Evolutionary conservation across 1,140 invertebrate species (phyloP).

Genomic region (Gryllus bimaculatus): DNA sequence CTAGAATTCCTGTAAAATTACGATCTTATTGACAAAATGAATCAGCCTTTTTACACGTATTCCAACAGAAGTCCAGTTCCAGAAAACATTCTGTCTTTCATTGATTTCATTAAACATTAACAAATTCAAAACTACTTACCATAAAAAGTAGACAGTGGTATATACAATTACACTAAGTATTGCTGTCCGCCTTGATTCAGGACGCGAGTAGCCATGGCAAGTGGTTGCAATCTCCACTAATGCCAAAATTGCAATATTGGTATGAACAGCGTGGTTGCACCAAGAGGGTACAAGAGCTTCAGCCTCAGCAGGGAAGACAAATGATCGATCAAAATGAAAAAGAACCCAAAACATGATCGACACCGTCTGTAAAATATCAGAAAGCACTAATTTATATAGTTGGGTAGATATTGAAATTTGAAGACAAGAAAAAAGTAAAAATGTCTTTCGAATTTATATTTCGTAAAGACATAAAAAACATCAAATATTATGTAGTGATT

Average conservation of each 20-base stretch:
- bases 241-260: constrained; percentile 37
- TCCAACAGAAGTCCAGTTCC: too few species aligned
- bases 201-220: neutral
- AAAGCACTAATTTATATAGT: neutral
- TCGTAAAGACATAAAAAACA: too few species aligned
- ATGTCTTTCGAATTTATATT: too few species aligned
- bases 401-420: too few species aligned
- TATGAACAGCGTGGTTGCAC: constrained; percentile 60
- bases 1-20: too few species aligned
- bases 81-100: too few species aligned
- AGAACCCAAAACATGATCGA: constrained; percentile 54
- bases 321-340: constrained; percentile 53
- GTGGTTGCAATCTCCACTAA: constrained; percentile 32
- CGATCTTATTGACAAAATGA: too few species aligned
- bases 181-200: neutral
- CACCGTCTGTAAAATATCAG: constrained; percentile 43
- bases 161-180: neutral
- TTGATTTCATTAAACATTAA: too few species aligned
- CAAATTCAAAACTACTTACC: neutral
- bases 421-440: too few species aligned
- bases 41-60: too few species aligned
- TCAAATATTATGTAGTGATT: too few species aligned
- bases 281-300: constrained; percentile 52
- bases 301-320: constrained; percentile 50
- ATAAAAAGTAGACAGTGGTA: neutral